Base-by-base conservation (phyloP, 2,888 invertebrate genomes). In the Ceraclea dissimilis region DNA sequence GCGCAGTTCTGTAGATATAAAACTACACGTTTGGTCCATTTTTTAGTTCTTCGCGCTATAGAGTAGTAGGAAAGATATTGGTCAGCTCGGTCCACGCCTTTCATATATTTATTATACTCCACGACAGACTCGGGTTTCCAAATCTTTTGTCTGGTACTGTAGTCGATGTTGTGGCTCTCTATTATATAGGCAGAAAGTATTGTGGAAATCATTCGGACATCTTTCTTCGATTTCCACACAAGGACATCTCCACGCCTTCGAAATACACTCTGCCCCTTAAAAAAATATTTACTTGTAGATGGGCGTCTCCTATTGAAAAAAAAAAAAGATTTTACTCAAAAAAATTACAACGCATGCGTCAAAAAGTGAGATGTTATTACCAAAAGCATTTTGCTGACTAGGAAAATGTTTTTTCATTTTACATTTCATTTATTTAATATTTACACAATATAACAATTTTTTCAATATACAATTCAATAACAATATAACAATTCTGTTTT, bases 401-500 rank as follows among this genome's bases (percentile, higher is more conserved):
- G n/a, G n/a, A n/a, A n/a, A n/a, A n/a, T n/a, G n/a, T n/a, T n/a
- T n/a, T n/a, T n/a, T n/a, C n/a, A n/a, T n/a, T n/a, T n/a, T n/a
- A n/a, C n/a, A n/a, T n/a, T n/a, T n/a, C n/a, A n/a, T n/a, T n/a
- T n/a, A n/a, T n/a, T n/a, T n/a, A n/a, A n/a, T n/a, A n/a, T n/a
- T n/a, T n/a, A n/a, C n/a, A n/a, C n/a, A n/a, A n/a, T n/a, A n/a
- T n/a, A n/a, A n/a, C n/a, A n/a, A n/a, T n/a, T n/a, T n/a, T n/a
- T n/a, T n/a, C n/a, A n/a, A n/a, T n/a, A n/a, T n/a, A n/a, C n/a
- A n/a, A n/a, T n/a, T n/a, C n/a, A n/a, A n/a, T n/a, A n/a, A n/a
- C n/a, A n/a, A n/a, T n/a, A n/a, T n/a, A n/a, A n/a, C 67, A 67
- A 67, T 19, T 57, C 59, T 16, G 20, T 54, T 58, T 69, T 68